Percentiles rank a stretch among this genome's conserved stretches.
Conservation (phyloP, 2,113 vertebrate species). For the Isichthys henryi region DNA sequence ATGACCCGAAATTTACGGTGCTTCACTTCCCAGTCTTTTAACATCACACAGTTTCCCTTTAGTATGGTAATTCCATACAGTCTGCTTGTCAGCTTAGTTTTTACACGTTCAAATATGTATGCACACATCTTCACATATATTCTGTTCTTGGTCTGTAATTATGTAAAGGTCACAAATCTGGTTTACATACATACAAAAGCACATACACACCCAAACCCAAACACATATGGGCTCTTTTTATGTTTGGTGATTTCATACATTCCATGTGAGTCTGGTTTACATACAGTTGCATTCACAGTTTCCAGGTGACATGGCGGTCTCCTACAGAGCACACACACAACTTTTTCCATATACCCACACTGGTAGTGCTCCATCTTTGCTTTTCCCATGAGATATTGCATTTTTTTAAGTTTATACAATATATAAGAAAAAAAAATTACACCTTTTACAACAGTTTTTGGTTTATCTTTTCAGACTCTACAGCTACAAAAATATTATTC, state of each 20-base stretch:
- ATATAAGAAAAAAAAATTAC: not conserved
- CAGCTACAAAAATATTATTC: not conserved
- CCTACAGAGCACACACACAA: not conserved
- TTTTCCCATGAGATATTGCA: not conserved
- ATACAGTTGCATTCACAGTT: not conserved
- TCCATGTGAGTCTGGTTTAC: constrained; percentile 1
- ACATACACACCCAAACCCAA: not conserved
- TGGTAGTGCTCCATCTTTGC: not conserved
- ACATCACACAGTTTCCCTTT: not conserved
- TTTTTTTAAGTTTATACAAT: not conserved
- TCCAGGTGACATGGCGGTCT: not conserved
- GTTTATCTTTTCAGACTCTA: not conserved
- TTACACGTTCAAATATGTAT: not conserved
- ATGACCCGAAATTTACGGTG: not conserved
- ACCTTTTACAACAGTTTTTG: not conserved
- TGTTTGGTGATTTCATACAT: constrained; percentile 4
- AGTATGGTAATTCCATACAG: not conserved
- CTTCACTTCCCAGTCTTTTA: not conserved
- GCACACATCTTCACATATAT: not conserved
- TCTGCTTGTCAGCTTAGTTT: not conserved
- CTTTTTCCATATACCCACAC: not conserved
- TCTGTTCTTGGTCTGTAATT: not conserved
- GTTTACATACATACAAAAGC: not conserved
- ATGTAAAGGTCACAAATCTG: not conserved
- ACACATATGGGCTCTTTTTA: not conserved